phyloP scores from a whole-genome alignment of 2,888 invertebrate genomes.

The Drosophila hawaiiensis region DNA sequence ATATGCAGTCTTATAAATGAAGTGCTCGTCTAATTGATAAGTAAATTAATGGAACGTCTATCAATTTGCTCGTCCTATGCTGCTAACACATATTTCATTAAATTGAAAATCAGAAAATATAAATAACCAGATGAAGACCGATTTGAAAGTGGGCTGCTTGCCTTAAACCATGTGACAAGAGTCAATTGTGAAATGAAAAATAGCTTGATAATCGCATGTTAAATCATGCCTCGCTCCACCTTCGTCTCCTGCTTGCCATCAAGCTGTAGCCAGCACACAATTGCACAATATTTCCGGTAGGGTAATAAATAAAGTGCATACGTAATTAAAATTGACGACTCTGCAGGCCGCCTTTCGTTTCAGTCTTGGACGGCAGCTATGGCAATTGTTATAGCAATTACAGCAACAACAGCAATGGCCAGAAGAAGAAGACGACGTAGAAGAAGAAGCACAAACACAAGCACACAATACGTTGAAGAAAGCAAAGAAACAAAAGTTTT shows the following conservation, averaged over 20 bases:
- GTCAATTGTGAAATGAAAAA: conserved; percentile 78
- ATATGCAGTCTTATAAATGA: neutral
- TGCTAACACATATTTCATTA: conserved; percentile 9
- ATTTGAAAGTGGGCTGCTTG: conserved; percentile 6
- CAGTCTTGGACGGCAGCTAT: conserved; percentile 14
- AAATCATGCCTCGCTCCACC: conserved; percentile 45
- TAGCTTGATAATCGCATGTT: conserved; percentile 75
- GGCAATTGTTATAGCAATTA: conserved; percentile 70
- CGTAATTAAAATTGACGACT: conserved; percentile 82
- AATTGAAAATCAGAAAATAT: conserved; percentile 18
- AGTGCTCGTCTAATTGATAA: conserved; percentile 14
- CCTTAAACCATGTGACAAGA: conserved; percentile 43
- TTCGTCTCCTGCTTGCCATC: conserved; percentile 23
- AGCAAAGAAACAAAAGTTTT: conserved; percentile 65
- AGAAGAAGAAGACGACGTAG: conserved; percentile 4
- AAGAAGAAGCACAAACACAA: conserved; percentile 11
- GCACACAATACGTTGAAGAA: conserved; percentile 5
- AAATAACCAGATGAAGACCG: neutral
- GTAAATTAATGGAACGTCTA: conserved; percentile 13
- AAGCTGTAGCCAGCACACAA: conserved; percentile 59
- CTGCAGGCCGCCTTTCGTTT: conserved; percentile 50
- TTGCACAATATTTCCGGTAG: conserved; percentile 79
- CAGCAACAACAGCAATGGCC: conserved; percentile 52
- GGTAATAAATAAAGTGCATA: conserved; percentile 82
- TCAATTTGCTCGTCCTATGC: neutral